Evolutionary conservation across 2,797 vertebrate genomes (phyloP).

Genomic region (Rachycentron canadum): DNA sequence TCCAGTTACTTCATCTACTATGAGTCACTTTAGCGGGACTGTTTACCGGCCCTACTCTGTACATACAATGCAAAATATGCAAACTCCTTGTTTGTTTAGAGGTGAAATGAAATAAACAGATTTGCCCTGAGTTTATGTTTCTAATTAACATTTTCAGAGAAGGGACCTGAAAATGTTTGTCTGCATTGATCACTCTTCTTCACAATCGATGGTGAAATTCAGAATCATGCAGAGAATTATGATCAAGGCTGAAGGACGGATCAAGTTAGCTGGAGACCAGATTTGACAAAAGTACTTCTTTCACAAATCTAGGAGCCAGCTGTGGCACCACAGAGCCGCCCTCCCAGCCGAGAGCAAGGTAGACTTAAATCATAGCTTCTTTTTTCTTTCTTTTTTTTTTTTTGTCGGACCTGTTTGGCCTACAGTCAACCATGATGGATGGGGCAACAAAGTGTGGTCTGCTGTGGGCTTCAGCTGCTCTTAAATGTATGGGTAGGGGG

Average conservation of each 20-base stretch:
- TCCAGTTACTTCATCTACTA: not conserved
- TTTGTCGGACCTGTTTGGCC: slow-evolving; percentile 69
- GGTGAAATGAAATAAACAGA: slow-evolving; percentile 1
- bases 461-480: slow-evolving; percentile 78
- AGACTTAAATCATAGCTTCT: slow-evolving; percentile 71
- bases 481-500: slow-evolving; percentile 76
- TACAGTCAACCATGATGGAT: slow-evolving; percentile 80
- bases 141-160: slow-evolving; percentile 5
- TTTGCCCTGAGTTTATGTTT: slow-evolving; percentile 16
- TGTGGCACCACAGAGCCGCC: slow-evolving; percentile 29
- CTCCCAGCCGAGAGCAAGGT: slow-evolving; percentile 52
- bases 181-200: slow-evolving; percentile 11
- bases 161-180: not conserved
- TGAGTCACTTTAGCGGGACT: not conserved
- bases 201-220: slow-evolving; percentile 6
- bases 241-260: not conserved
- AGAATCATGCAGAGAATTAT: slow-evolving; percentile 4
- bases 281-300: slow-evolving; percentile 20
- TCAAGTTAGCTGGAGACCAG: slow-evolving; percentile 3
- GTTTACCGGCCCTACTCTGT: not conserved
- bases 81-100: slow-evolving; percentile 7
- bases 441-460: slow-evolving; percentile 65
- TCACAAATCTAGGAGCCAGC: slow-evolving; percentile 36
- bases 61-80: not conserved
- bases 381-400: slow-evolving; percentile 45